Evolutionary conservation across 2,797 vertebrate species (phyloP).

Genomic region (Thaleichthys pacificus): DNA sequence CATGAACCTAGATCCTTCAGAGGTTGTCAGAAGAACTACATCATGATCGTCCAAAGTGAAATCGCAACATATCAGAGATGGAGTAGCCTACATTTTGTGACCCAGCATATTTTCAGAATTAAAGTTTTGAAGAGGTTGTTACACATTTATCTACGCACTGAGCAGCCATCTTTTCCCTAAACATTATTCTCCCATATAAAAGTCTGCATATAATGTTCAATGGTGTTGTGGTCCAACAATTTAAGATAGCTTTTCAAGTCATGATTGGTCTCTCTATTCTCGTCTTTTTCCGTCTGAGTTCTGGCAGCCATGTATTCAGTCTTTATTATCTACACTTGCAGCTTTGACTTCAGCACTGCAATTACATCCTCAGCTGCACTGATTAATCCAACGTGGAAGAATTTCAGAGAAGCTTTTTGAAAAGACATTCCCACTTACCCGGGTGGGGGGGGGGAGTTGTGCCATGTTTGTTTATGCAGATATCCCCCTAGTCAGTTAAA

Average conservation of each 20-base stretch:
- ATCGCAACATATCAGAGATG: too few species aligned
- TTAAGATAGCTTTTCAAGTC: neutral
- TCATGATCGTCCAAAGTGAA: too few species aligned
- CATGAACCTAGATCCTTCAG: neutral
- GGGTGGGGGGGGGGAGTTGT: slow-evolving; percentile 65
- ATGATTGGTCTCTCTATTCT: slow-evolving; percentile 58
- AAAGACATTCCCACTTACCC: slow-evolving; percentile 72
- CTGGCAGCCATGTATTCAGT: slow-evolving; percentile 69
- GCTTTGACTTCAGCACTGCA: slow-evolving; percentile 76
- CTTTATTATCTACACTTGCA: slow-evolving; percentile 79
- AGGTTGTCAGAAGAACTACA: too few species aligned
- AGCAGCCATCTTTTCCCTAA: too few species aligned
- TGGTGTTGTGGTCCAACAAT: too few species aligned
- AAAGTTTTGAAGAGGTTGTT: too few species aligned
- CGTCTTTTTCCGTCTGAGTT: slow-evolving; percentile 60
- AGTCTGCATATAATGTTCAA: too few species aligned
- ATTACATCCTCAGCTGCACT: slow-evolving; percentile 79
- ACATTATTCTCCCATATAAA: too few species aligned
- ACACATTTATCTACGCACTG: too few species aligned
- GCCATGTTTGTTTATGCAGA: slow-evolving; percentile 72
- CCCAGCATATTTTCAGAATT: too few species aligned
- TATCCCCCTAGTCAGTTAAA: slow-evolving; percentile 63
- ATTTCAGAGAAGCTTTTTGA: slow-evolving; percentile 71
- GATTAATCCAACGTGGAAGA: slow-evolving; percentile 78
- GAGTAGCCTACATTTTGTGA: too few species aligned